These are phyloP conservation scores for Paralichthys olivaceus DNA, from an alignment of 2,113 vertebrate genomes.

Conservation along the genomic window DNA sequence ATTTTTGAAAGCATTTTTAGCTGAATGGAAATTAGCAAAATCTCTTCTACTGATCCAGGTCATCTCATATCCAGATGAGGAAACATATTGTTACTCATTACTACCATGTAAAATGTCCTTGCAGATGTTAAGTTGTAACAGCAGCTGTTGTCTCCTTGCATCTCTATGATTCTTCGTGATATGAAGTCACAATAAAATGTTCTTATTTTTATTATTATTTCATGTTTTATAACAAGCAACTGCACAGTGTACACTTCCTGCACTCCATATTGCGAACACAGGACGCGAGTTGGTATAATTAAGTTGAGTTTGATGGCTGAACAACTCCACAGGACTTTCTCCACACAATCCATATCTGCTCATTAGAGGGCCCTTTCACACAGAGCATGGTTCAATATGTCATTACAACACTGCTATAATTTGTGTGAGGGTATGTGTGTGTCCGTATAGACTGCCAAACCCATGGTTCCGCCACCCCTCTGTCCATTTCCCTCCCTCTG, in stretches of 20 bases:
- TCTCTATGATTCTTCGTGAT: no score
- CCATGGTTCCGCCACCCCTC: slow-evolving; percentile 11
- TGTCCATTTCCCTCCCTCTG: slow-evolving; percentile 1
- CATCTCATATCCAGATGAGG: neutral
- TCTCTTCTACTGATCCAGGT: neutral
- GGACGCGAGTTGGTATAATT: neutral
- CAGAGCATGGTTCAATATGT: slow-evolving; percentile 23
- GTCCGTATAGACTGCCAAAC: slow-evolving; percentile 6
- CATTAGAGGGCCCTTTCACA: slow-evolving; percentile 27
- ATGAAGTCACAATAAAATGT: no score
- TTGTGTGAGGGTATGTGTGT: slow-evolving; percentile 15
- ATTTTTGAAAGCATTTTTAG: neutral
- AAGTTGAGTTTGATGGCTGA: rapidly evolving
- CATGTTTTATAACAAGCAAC: neutral
- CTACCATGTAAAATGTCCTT: neutral
- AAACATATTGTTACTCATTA: neutral
- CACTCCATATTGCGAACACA: neutral
- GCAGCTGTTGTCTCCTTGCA: no score
- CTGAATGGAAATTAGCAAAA: neutral
- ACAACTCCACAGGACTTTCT: slow-evolving; percentile 1
- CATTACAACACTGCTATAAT: neutral
- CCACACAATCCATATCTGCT: slow-evolving; percentile 29
- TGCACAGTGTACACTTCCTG: neutral
- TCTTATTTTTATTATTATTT: no score
- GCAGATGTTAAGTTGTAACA: neutral